These are phyloP conservation scores for Hemicrepidius hirtus DNA, from an alignment of 2,888 invertebrate species.

Conservation along the genomic window DNA sequence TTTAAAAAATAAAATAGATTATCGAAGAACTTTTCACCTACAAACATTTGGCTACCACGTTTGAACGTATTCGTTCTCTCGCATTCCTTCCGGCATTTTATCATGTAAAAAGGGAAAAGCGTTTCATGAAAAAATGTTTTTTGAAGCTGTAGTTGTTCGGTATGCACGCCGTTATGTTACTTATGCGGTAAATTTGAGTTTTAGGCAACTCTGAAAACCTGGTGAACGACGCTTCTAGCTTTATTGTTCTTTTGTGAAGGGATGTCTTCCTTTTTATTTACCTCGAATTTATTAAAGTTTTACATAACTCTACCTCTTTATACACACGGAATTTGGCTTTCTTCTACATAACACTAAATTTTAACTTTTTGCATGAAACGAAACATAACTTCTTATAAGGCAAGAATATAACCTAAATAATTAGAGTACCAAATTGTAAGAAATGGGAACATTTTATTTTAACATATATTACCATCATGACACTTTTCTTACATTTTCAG, in stretches of 20 bases:
- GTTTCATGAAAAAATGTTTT: conserved; percentile 15
- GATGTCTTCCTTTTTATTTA: conserved; percentile 19
- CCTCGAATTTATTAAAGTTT: conserved; percentile 19
- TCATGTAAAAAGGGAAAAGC: conserved; percentile 1
- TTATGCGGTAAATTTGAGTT: conserved; percentile 22
- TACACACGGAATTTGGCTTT: not conserved
- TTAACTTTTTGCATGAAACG: not conserved
- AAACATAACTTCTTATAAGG: conserved; percentile 15
- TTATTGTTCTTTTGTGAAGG: conserved; percentile 11
- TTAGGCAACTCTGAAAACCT: conserved; percentile 4
- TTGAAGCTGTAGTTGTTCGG: not conserved
- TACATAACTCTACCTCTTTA: conserved; percentile 14
- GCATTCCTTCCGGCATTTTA: not conserved
- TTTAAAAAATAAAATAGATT: no score
- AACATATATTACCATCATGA: not conserved
- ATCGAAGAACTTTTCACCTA: not conserved
- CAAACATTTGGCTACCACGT: not conserved
- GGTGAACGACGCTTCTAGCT: conserved; percentile 14
- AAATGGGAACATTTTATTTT: not conserved
- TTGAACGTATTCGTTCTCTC: not conserved
- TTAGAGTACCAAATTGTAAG: conserved; percentile 5
- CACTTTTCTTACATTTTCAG: not conserved
- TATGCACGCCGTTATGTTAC: conserved; percentile 16
- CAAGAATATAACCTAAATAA: conserved; percentile 3
- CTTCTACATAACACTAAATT: not conserved